Conservation (phyloP, 2,888 invertebrate genomes). For the Lobophora halterata region DNA sequence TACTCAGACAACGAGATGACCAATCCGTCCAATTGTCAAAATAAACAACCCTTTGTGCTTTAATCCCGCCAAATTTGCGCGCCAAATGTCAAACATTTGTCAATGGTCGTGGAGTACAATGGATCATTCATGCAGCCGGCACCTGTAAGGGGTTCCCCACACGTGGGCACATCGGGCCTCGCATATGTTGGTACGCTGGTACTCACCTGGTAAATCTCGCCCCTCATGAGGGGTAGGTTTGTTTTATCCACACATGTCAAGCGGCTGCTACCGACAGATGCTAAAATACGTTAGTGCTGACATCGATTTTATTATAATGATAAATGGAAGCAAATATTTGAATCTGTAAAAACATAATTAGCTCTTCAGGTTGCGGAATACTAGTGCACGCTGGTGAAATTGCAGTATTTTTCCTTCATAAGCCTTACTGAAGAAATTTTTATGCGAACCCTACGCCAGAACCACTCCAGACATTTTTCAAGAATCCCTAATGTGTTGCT, state of each 20-base stretch:
- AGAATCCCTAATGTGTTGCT: too few relatives aligned
- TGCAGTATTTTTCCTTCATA: too few relatives aligned
- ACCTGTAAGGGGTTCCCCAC: conserved; percentile 76
- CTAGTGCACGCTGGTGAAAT: background rate
- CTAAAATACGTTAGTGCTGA: conserved; percentile 75
- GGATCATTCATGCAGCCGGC: conserved; percentile 59
- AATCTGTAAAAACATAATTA: conserved; percentile 18
- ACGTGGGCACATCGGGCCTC: conserved; percentile 56
- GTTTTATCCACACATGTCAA: conserved; percentile 71
- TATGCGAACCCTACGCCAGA: too few relatives aligned
- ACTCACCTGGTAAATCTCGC: conserved; percentile 76
- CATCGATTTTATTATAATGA: conserved; percentile 61
- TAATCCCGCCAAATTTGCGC: conserved; percentile 65
- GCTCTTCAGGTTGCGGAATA: background rate
- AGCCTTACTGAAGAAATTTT: too few relatives aligned
- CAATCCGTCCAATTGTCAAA: conserved; percentile 37
- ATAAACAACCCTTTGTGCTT: conserved; percentile 56
- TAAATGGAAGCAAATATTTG: conserved; percentile 21
- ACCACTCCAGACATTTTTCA: too few relatives aligned
- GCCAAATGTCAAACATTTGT: conserved; percentile 67
- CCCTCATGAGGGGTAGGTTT: conserved; percentile 65
- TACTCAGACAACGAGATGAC: conserved; percentile 23
- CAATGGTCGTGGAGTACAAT: conserved; percentile 63
- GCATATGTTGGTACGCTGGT: conserved; percentile 54
- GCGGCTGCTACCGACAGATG: conserved; percentile 78